A percentile compares a stretch with the other conserved stretches of the same genome.
Conservation (phyloP, 2,113 vertebrate species). For the Gallinago undulata region DNA sequence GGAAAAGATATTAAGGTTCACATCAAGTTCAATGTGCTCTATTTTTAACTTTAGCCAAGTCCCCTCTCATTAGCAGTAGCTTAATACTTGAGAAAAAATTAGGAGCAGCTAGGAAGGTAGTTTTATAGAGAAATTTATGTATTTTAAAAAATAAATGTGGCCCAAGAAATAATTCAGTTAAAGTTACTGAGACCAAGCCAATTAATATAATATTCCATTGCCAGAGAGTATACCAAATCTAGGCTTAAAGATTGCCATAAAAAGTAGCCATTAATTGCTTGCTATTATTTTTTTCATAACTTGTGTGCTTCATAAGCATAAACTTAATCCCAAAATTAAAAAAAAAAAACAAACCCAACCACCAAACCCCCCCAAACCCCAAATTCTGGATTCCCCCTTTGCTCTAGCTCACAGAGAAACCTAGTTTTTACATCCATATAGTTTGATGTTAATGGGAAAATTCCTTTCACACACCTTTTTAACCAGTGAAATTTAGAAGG, state of each 20-base stretch:
- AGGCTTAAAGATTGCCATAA: neutral
- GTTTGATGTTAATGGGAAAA: neutral
- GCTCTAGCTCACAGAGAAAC: neutral
- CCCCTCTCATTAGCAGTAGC: conserved; percentile 26
- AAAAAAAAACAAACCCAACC: neutral
- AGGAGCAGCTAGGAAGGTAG: neutral
- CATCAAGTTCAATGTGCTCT: neutral
- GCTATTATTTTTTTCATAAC: neutral
- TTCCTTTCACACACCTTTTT: neutral
- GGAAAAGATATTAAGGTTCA: conserved; percentile 42
- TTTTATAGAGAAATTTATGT: neutral
- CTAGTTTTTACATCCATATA: neutral
- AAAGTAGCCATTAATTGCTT: neutral
- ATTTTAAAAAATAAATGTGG: neutral
- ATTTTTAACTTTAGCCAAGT: conserved; percentile 28
- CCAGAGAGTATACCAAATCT: neutral
- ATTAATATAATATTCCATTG: neutral
- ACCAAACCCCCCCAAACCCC: too few relatives aligned
- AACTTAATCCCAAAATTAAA: neutral
- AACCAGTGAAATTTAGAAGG: neutral
- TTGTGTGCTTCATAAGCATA: neutral
- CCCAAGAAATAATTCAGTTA: neutral
- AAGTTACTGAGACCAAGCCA: neutral
- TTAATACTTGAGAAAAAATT: neutral
- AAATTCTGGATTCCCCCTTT: neutral